Conservation (phyloP, 2,888 invertebrate genomes). For the Acronicta aceris region DNA sequence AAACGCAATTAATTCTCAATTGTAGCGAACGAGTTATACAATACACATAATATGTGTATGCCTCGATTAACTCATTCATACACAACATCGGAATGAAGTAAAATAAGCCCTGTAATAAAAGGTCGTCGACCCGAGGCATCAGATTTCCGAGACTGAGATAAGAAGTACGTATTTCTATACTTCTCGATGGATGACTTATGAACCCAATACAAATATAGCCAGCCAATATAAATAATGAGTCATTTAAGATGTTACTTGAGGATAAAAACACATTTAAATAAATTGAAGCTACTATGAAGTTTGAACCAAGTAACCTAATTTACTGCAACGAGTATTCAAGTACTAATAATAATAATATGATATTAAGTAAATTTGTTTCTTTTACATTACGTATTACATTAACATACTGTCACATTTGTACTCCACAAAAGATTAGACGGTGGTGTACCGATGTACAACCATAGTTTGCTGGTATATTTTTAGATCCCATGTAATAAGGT, state of each 20-base stretch:
- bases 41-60: conserved; percentile 6
- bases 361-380: neutral
- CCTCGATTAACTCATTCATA: conserved; percentile 39
- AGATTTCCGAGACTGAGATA: conserved; percentile 47
- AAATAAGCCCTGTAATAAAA: conserved; percentile 22
- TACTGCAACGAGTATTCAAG: neutral
- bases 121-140: conserved; percentile 48
- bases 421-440: no score
- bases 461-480: no score
- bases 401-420: no score
- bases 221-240: conserved; percentile 31
- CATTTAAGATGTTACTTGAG: conserved; percentile 23
- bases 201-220: conserved; percentile 15
- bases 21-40: conserved; percentile 6
- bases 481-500: no score
- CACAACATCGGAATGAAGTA: conserved; percentile 26
- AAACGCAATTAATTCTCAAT: conserved; percentile 13
- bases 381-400: neutral
- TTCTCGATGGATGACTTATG: conserved; percentile 30
- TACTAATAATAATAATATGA: no score
- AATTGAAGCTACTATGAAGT: conserved; percentile 18
- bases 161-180: conserved; percentile 13
- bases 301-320: conserved; percentile 12
- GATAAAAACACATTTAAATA: conserved; percentile 10
- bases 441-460: no score